phyloP scores from a whole-genome alignment of 2,113 vertebrate species.

The Xenopus borealis region DNA sequence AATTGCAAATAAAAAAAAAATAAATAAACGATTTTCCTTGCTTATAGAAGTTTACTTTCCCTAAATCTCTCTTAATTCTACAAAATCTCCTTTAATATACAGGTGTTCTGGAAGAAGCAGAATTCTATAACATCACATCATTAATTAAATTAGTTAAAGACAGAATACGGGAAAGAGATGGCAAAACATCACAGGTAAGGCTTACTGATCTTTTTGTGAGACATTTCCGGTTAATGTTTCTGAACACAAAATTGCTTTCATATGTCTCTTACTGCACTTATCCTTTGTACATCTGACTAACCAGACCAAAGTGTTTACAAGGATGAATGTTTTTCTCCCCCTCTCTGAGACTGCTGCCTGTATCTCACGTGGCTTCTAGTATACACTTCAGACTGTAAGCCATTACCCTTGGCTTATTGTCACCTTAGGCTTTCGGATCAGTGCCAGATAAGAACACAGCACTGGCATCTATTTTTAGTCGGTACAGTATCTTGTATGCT shows the following conservation, averaged over 20 bases:
- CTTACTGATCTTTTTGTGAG: too few relatives aligned
- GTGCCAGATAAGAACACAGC: constrained; percentile 11
- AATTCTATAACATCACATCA: constrained; percentile 98
- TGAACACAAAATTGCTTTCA: too few relatives aligned
- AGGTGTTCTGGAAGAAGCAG: constrained; percentile 96
- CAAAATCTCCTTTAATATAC: constrained; percentile 32
- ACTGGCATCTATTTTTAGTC: constrained; percentile 10
- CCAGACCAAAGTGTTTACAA: too few relatives aligned
- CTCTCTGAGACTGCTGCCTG: neutral
- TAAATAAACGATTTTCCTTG: too few relatives aligned
- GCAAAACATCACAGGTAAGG: constrained; percentile 88
- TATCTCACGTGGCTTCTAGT: neutral
- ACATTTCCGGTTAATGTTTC: too few relatives aligned
- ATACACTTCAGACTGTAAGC: neutral
- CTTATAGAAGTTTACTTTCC: too few relatives aligned
- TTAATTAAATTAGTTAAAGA: constrained; percentile 97
- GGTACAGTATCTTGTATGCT: constrained; percentile 4
- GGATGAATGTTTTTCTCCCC: too few relatives aligned
- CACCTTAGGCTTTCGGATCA: constrained; percentile 20
- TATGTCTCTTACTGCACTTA: too few relatives aligned
- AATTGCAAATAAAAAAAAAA: too few relatives aligned
- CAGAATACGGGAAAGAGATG: constrained; percentile 94
- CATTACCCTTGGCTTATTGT: constrained; percentile 27
- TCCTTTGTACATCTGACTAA: too few relatives aligned
- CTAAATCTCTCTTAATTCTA: too few relatives aligned